These are phyloP conservation scores for Strix aluco DNA, from an alignment of 2,113 vertebrate genomes.

Conservation along the genomic window DNA sequence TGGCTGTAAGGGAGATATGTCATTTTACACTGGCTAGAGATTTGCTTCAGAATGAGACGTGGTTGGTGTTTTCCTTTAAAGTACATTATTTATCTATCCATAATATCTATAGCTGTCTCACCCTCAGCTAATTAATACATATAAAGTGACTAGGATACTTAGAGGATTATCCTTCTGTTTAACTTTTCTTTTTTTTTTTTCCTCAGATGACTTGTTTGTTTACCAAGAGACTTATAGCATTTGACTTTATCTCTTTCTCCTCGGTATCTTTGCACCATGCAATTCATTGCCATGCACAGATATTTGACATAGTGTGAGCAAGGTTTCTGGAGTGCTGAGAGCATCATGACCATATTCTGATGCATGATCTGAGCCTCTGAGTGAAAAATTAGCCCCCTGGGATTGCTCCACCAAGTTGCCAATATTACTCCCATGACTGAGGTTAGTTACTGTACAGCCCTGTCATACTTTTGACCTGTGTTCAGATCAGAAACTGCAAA, in stretches of 20 bases:
- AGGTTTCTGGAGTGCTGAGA: neutral
- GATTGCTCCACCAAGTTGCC: neutral
- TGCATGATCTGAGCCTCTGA: neutral
- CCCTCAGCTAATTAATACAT: neutral
- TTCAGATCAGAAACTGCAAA: neutral
- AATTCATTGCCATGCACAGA: neutral
- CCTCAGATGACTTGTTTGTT: neutral
- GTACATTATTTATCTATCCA: neutral
- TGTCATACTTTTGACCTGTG: neutral
- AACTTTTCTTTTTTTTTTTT: neutral
- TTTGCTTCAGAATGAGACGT: neutral
- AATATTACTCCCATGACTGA: neutral
- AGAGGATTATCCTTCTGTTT: neutral
- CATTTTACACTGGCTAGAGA: neutral
- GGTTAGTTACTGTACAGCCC: neutral
- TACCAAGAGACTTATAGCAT: fast-evolving
- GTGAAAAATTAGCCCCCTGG: neutral
- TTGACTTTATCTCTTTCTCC: neutral
- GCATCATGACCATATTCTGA: neutral
- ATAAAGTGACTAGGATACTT: neutral
- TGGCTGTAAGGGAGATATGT: neutral
- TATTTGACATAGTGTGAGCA: slow-evolving; percentile 21
- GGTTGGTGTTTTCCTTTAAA: neutral
- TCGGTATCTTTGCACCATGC: neutral
- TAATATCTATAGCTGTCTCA: neutral